Conservation (phyloP, 2,888 invertebrate species). For the Pemphredon lugubris region DNA sequence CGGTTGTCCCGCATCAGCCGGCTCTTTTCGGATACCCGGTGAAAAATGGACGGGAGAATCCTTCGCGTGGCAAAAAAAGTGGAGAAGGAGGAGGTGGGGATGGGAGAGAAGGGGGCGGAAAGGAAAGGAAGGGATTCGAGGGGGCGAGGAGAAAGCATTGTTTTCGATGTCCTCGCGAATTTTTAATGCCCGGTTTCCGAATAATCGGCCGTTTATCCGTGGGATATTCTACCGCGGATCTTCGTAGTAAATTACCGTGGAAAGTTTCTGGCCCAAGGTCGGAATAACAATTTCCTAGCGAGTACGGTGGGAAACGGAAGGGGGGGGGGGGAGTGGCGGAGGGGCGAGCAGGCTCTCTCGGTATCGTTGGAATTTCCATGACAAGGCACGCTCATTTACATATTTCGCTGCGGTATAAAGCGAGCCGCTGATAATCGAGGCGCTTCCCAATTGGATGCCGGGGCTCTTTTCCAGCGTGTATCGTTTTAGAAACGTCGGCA, state of each 20-base stretch:
- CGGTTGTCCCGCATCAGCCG: slow-evolving; percentile 12
- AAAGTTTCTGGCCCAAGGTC: slow-evolving; percentile 38
- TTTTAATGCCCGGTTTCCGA: slow-evolving; percentile 28
- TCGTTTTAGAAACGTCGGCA: slow-evolving; percentile 4
- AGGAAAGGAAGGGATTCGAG: not conserved
- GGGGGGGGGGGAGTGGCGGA: too few relatives aligned
- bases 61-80: slow-evolving; percentile 43
- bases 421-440: slow-evolving; percentile 38
- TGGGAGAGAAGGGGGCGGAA: slow-evolving; percentile 11
- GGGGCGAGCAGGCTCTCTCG: not conserved
- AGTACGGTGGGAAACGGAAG: too few relatives aligned
- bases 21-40: slow-evolving; percentile 20
- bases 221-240: not conserved
- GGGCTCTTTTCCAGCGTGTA: slow-evolving; percentile 12
- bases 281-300: slow-evolving; percentile 43
- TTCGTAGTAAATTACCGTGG: slow-evolving; percentile 1
- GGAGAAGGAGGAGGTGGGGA: not conserved
- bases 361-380: slow-evolving; percentile 44
- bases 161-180: not conserved
- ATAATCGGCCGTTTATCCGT: slow-evolving; percentile 1
- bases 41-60: slow-evolving; percentile 40
- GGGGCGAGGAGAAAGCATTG: not conserved
- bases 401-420: slow-evolving; percentile 39
- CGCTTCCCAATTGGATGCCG: slow-evolving; percentile 27
- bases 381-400: slow-evolving; percentile 50